Conservation (phyloP, 2,113 vertebrate species). For the Reinhardtius hippoglossoides region DNA sequence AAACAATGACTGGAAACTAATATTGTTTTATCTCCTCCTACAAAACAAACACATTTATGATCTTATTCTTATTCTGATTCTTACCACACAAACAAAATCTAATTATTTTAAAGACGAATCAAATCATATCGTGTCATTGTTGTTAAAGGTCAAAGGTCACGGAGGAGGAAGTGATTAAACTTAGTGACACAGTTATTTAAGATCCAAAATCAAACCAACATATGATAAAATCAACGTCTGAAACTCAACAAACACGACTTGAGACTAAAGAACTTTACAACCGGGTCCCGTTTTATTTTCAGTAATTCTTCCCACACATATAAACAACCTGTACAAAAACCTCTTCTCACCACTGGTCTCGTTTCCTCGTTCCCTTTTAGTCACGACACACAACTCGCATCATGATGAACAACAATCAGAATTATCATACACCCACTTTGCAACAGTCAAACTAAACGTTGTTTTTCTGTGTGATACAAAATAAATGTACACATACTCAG, state of each 20-base stretch:
- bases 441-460: conserved; percentile 88
- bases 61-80: no score
- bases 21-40: no score
- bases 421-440: conserved; percentile 87
- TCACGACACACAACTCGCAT: conserved; percentile 82
- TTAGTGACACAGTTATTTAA: no score
- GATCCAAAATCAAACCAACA: no score
- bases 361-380: conserved; percentile 79
- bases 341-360: conserved; percentile 73
- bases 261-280: conserved; percentile 32
- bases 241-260: conserved; percentile 11
- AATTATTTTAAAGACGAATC: no score
- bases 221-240: not conserved
- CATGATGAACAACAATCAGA: conserved; percentile 86
- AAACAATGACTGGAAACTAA: no score
- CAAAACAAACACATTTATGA: no score
- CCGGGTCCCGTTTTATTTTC: conserved; percentile 86
- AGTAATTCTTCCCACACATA: conserved; percentile 88
- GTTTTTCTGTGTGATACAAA: conserved; percentile 90
- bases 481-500: conserved; percentile 84
- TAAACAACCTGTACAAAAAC: conserved; percentile 94
- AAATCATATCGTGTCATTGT: no score
- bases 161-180: no score
- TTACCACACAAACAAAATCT: no score
- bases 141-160: no score